phyloP scores from a whole-genome alignment of 2,797 vertebrate species.

The Coilia nasus region DNA sequence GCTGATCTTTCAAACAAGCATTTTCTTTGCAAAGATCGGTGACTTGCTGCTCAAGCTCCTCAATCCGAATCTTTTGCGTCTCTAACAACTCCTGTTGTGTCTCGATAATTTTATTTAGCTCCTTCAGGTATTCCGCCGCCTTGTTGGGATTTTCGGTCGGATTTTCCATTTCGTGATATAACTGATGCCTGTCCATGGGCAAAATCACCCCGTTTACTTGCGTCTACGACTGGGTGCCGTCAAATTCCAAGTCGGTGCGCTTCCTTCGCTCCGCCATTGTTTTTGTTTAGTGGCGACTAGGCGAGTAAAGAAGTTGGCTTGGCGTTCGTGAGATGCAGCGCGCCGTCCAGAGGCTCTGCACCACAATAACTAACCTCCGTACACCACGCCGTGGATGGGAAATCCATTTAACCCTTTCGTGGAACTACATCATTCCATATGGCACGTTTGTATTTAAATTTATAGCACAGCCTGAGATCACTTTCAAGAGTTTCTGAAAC shows the following conservation, averaged over 20 bases:
- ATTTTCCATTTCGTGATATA: slow-evolving; percentile 80
- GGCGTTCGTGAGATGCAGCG: slow-evolving; percentile 56
- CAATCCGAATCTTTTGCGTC: slow-evolving; percentile 88
- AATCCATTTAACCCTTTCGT: slow-evolving; percentile 67
- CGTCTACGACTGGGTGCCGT: slow-evolving; percentile 52
- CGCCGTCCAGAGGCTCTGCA: slow-evolving; percentile 64
- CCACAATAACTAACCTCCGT: slow-evolving; percentile 63
- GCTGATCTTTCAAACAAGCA: slow-evolving; percentile 85
- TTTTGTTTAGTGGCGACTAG: slow-evolving; percentile 50
- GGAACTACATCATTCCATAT: slow-evolving; percentile 28
- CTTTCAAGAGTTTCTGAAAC: no score
- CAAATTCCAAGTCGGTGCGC: slow-evolving; percentile 56
- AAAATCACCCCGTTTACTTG: slow-evolving; percentile 19
- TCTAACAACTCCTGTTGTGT: slow-evolving; percentile 93
- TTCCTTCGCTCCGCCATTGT: slow-evolving; percentile 70
- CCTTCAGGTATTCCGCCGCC: slow-evolving; percentile 89
- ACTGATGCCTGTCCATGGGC: slow-evolving; percentile 70
- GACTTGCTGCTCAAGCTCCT: slow-evolving; percentile 93
- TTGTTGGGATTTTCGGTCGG: slow-evolving; percentile 87
- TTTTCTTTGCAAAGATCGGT: slow-evolving; percentile 88
- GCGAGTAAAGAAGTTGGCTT: slow-evolving; percentile 59
- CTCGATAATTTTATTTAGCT: slow-evolving; percentile 94
- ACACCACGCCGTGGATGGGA: slow-evolving; percentile 58
- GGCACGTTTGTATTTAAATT: background rate
- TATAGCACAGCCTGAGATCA: background rate